These are phyloP conservation scores for Pseudotriccus pelzelni DNA, from an alignment of 2,797 vertebrate species.

Conservation along the genomic window DNA sequence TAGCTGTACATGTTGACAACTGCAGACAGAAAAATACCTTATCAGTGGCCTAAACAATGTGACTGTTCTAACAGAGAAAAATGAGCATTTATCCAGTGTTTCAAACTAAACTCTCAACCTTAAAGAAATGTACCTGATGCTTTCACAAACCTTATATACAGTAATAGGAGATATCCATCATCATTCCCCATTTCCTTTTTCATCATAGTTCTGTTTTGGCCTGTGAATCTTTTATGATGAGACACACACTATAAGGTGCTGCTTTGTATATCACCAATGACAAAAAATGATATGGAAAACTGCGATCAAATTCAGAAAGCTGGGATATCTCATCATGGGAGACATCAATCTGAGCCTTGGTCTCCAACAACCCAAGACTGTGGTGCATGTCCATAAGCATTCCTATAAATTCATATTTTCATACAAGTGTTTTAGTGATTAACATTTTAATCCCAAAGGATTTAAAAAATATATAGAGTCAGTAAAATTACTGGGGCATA, in stretches of 20 bases:
- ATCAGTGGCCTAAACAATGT: constrained; percentile 3
- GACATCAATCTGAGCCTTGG: background rate
- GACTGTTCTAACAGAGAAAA: constrained; percentile 3
- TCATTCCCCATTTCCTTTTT: background rate
- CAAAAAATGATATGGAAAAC: background rate
- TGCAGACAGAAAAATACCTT: background rate
- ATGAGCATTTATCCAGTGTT: background rate
- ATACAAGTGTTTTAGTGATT: background rate
- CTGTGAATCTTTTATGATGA: background rate
- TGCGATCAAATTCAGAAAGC: background rate
- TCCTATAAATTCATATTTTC: background rate
- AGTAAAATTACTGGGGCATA: background rate
- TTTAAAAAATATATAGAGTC: background rate
- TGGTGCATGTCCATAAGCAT: background rate
- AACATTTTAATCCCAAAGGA: background rate
- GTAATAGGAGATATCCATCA: background rate
- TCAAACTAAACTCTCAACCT: background rate
- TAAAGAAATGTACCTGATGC: background rate
- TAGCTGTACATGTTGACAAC: background rate
- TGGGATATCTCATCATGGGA: background rate
- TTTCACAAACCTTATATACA: background rate
- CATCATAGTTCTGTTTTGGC: background rate
- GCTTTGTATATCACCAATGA: background rate
- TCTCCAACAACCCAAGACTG: background rate
- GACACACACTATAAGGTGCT: background rate